Evolutionary conservation across 2,113 vertebrate genomes (phyloP).

Genomic region (Taurulus bubalis): DNA sequence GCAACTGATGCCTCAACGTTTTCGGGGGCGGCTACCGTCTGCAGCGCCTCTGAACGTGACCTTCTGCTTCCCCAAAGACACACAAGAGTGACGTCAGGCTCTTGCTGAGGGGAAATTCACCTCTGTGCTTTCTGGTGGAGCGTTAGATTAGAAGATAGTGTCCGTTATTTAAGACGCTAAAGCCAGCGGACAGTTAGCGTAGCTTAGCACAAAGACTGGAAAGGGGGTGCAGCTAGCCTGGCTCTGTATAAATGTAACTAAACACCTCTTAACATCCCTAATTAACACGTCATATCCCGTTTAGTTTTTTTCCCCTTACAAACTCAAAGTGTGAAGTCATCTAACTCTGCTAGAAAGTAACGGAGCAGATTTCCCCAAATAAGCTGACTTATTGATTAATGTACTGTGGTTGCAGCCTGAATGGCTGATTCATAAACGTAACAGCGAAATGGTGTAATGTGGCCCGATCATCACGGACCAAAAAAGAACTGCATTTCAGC

Average conservation of each 20-base stretch:
- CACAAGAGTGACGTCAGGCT: neutral
- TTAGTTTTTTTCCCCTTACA: neutral
- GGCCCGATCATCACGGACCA: neutral
- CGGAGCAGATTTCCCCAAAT: neutral
- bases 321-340: neutral
- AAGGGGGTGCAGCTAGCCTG: neutral
- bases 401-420: neutral
- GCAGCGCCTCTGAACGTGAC: neutral
- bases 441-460: conserved; percentile 4
- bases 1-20: too few relatives aligned
- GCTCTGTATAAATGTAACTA: neutral
- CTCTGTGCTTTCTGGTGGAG: neutral
- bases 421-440: conserved; percentile 10
- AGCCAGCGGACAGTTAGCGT: neutral
- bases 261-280: neutral
- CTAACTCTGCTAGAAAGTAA: neutral
- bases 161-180: neutral
- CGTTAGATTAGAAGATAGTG: neutral
- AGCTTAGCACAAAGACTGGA: conserved; percentile 9
- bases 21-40: neutral
- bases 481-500: neutral
- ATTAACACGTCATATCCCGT: neutral
- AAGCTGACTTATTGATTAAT: neutral
- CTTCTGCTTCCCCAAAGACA: neutral
- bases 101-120: conserved; percentile 11